phyloP scores from a whole-genome alignment of 2,797 vertebrate genomes.

The Eospalax fontanierii region DNA sequence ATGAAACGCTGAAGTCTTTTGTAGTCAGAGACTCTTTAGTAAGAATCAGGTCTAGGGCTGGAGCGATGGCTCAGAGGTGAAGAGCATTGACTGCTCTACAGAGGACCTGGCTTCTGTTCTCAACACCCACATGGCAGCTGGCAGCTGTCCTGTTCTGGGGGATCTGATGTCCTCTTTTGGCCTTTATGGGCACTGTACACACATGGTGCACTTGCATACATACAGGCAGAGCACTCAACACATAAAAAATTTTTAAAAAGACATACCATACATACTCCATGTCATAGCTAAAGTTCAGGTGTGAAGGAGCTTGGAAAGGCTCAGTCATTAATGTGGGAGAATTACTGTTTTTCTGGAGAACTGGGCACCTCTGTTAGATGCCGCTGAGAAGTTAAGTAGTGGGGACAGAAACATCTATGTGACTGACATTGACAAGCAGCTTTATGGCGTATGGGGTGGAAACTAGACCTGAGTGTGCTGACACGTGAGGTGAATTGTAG shows the following conservation, averaged over 20 bases:
- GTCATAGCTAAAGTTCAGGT: neutral
- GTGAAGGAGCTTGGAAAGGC: neutral
- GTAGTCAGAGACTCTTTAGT: neutral
- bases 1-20: neutral
- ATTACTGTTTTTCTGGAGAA: neutral
- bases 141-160: no score
- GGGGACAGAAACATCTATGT: neutral
- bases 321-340: neutral
- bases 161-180: no score
- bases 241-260: no score
- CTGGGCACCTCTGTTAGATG: neutral
- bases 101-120: no score
- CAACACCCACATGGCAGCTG: no score
- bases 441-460: neutral
- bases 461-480: neutral
- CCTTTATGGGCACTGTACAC: no score
- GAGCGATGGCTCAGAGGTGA: no score
- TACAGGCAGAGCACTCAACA: no score
- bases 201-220: no score
- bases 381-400: neutral
- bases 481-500: neutral
- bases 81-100: no score
- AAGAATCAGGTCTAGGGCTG: neutral
- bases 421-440: constrained; percentile 31
- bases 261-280: neutral